These are phyloP conservation scores for Aricia agestis DNA, from an alignment of 1,140 invertebrate genomes.

Conservation along the genomic window DNA sequence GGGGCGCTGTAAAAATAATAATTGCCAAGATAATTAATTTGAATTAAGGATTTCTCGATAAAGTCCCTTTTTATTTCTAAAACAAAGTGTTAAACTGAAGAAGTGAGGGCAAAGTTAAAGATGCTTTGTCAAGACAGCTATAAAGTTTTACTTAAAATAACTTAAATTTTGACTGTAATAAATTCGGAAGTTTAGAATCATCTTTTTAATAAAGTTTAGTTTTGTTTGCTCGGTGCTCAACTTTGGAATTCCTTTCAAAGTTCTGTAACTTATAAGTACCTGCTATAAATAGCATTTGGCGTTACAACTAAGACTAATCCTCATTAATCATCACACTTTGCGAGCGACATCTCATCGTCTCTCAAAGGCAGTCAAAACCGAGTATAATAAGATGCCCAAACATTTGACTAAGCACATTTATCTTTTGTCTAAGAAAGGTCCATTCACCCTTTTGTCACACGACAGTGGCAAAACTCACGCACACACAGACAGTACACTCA, in stretches of 20 bases:
- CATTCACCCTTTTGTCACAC: constrained; percentile 39
- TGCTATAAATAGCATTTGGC: neutral
- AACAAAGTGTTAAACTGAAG: no score
- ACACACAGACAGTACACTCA: neutral
- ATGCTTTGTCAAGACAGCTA: neutral
- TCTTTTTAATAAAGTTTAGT: neutral
- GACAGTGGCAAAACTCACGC: constrained; percentile 28
- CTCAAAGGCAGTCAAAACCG: constrained; percentile 33
- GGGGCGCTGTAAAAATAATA: constrained; percentile 46
- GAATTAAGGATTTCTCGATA: neutral
- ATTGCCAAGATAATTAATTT: constrained; percentile 4
- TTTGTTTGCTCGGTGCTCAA: neutral
- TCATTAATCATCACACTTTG: constrained; percentile 13
- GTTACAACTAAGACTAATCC: constrained; percentile 10
- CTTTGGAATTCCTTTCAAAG: neutral
- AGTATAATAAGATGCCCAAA: constrained; percentile 25
- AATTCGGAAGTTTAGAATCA: neutral
- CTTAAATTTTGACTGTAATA: neutral
- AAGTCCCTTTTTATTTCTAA: no score
- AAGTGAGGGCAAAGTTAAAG: no score
- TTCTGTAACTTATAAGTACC: neutral
- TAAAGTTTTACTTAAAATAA: neutral
- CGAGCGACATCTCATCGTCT: constrained; percentile 20
- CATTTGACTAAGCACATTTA: constrained; percentile 48
- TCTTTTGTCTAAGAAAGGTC: constrained; percentile 37